Base-by-base conservation (phyloP, 2,113 vertebrate genomes). In the Apaloderma vittatum region DNA sequence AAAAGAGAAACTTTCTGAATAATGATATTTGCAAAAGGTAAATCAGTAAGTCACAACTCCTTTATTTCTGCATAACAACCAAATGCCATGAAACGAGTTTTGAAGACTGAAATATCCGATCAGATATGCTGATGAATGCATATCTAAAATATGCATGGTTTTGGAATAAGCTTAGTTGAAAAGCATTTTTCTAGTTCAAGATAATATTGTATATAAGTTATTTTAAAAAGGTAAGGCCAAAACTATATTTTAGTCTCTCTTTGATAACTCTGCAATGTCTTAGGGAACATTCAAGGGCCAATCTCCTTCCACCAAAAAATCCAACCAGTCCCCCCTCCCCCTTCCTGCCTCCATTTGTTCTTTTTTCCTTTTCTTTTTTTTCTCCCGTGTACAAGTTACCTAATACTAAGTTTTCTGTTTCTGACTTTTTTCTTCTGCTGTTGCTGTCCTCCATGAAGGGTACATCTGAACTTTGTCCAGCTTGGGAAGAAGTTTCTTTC, bases 251-350 rank as follows among this genome's bases (percentile, higher is more conserved):
- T n/a, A 61, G 5, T 36, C 19, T 43, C 40, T 12, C 16, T 66
- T 75, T 54, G 23, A 27, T 16, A 48, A 46, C 10, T 72, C 16
- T 57, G 5, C 7, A 12, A 0, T 34, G 2, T 70, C 8, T 59
- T 73, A 36, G 8, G 18, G 45, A 68, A 66, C 9, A 72, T 52
- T 57, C 32, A 78, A 59, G 24, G 7, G 11, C 30, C 24, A n/a
- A 9, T 45, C 23, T 65, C 22, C 17, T 87, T 71, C 17, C 17
- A 37, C 13, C 18, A 45, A 15, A 19, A 40, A 55, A 55, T 19
- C 2, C 4, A n/a, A 11, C 1, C 2, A 12, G 2, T 9, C 12
- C 6, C 2, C 11, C 3, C 6, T 5, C 26, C 3, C 3, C 2
- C 45, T 18, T 18, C 14, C 45, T 18, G 18, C n/a, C 24, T n/a